Conservation (phyloP, 2,888 invertebrate genomes). For the Drosophila suboccidentalis region DNA sequence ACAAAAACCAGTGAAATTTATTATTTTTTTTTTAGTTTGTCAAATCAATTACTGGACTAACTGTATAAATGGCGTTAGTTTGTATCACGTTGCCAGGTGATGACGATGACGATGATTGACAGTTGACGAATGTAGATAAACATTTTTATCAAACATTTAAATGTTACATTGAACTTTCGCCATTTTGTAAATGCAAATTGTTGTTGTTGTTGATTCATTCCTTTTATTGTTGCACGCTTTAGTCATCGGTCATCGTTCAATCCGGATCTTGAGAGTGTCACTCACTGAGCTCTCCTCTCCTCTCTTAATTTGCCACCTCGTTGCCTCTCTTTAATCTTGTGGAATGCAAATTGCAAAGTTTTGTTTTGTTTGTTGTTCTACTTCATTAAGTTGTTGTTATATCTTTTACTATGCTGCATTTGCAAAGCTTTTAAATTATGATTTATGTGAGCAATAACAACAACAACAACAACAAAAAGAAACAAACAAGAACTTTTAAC, state of each 20-base stretch:
- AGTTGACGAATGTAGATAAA: slow-evolving; percentile 15
- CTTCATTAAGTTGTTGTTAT: slow-evolving; percentile 53
- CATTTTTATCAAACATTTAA: slow-evolving; percentile 25
- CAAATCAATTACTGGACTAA: neutral
- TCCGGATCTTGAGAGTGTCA: slow-evolving; percentile 23
- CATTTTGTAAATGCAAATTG: slow-evolving; percentile 23
- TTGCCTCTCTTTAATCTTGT: slow-evolving; percentile 11
- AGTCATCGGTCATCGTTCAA: slow-evolving; percentile 48
- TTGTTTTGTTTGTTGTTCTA: slow-evolving; percentile 32
- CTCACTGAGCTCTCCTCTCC: neutral
- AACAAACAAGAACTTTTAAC: slow-evolving; percentile 11
- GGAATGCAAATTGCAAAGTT: slow-evolving; percentile 44
- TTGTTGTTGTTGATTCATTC: slow-evolving; percentile 11
- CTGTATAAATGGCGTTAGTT: slow-evolving; percentile 2
- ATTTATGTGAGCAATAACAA: slow-evolving; percentile 53
- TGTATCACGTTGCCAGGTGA: slow-evolving; percentile 34
- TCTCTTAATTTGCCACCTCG: slow-evolving; percentile 39
- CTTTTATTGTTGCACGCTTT: slow-evolving; percentile 34
- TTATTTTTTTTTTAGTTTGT: neutral
- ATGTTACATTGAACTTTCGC: slow-evolving; percentile 38
- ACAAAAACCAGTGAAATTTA: neutral
- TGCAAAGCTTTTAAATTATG: slow-evolving; percentile 57
- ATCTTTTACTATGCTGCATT: slow-evolving; percentile 22
- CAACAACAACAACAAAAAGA: neutral
- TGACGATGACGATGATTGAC: slow-evolving; percentile 24